Evolutionary conservation across 2,888 invertebrate species (phyloP).

Genomic region (Escarpia spicata): DNA sequence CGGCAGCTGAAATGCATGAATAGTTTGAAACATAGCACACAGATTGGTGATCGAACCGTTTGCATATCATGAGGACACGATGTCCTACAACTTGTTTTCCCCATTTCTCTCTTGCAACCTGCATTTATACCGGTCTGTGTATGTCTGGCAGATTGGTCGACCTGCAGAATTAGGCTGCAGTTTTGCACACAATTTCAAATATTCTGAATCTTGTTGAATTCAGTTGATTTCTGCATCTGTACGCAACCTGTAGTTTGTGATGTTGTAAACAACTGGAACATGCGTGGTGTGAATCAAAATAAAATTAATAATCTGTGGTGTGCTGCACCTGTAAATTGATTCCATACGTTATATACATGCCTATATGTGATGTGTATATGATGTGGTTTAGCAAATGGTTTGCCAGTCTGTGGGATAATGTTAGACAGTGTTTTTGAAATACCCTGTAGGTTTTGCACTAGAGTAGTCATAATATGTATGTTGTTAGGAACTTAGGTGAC

Average conservation of each 20-base stretch:
- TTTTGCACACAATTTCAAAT: too few relatives aligned
- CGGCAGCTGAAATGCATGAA: slow-evolving; percentile 3
- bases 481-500: neutral
- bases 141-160: neutral
- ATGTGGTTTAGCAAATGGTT: neutral
- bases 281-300: neutral
- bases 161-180: neutral
- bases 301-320: neutral
- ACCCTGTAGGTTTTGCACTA: slow-evolving; percentile 16
- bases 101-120: neutral
- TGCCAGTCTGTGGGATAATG: slow-evolving; percentile 3
- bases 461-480: neutral
- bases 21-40: neutral
- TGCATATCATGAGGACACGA: neutral
- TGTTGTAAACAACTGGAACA: neutral
- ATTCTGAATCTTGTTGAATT: neutral
- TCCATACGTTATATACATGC: neutral
- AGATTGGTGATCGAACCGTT: neutral
- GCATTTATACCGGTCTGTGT: neutral
- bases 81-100: neutral
- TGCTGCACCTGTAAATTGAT: slow-evolving; percentile 6
- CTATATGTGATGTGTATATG: neutral
- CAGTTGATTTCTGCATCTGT: neutral
- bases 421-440: slow-evolving; percentile 16
- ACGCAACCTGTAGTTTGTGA: neutral